These are phyloP conservation scores for Drosophila recens DNA, from an alignment of 2,888 invertebrate genomes.

Conservation along the genomic window DNA sequence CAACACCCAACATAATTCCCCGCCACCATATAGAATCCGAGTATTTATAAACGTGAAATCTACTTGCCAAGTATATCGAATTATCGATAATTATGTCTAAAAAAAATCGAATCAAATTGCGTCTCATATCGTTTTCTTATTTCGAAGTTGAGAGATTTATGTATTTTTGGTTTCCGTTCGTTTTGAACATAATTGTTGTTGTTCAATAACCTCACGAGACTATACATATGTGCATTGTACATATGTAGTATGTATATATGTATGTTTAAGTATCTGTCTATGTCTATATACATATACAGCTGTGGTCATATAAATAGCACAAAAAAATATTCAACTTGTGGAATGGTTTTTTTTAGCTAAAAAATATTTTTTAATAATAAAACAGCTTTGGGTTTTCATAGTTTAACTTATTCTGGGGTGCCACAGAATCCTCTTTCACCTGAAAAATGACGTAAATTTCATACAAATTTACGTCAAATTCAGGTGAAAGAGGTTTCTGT, in stretches of 20 bases:
- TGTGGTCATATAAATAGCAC: no score
- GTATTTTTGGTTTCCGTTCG: constrained; percentile 68
- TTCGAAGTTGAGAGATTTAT: constrained; percentile 13
- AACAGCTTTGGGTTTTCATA: no score
- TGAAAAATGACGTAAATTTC: no score
- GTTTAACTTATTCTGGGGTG: no score
- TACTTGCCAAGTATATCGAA: constrained; percentile 5
- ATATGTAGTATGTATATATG: constrained; percentile 37
- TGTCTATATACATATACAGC: constrained; percentile 17
- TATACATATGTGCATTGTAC: constrained; percentile 51
- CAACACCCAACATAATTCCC: constrained; percentile 16
- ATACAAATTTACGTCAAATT: no score
- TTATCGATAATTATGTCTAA: constrained; percentile 7
- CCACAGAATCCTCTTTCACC: no score
- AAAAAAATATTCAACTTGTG: no score
- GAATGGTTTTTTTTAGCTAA: no score
- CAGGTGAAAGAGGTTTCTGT: no score
- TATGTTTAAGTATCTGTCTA: constrained; percentile 18
- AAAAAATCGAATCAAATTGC: constrained; percentile 27
- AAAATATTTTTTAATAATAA: no score
- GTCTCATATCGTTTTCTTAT: constrained; percentile 28
- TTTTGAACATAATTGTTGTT: constrained; percentile 71
- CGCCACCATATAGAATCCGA: constrained; percentile 15
- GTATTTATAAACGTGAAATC: constrained; percentile 22
- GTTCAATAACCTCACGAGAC: constrained; percentile 38